Evolutionary conservation across 2,113 vertebrate genomes (phyloP), one percentile per base, ranked within the genome.

Genomic region (Forbesichthys papilliferus): DNA sequence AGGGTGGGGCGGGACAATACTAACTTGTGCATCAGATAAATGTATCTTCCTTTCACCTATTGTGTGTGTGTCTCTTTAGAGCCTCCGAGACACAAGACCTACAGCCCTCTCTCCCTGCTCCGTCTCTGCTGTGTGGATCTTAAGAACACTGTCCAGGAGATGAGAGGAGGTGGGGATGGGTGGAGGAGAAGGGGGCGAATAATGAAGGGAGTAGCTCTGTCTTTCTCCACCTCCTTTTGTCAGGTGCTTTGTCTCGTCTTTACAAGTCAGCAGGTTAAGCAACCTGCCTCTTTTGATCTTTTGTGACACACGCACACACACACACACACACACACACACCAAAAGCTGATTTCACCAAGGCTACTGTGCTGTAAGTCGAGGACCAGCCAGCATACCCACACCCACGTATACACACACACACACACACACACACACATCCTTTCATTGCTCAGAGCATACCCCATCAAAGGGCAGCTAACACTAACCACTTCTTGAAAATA

Each of bases 1-100:
- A 67, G 81, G 83, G 80, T 88, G 92, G 89, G 92, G 92, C 90
- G 91, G 78, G 77, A 69, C 10, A 79, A 86, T 85, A 84, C 77
- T 83, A 85, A 88, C 86, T 86, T 86, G 76, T 68, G 65, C 82
- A 74, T 88, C 75, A 85, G 81, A 87, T 83, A 87, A 87, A 89
- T 82, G 84, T 87, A 78, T 89, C 81, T 84, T 88, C 82, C 82
- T 74, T 66, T 82, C 75, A 73, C 78, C 70, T 86, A 88, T 89
- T 89, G 92, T 95, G 89, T 95, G 89, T 93, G 92, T 90, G 93
- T 91, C 77, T 89, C 90, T 93, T 90, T 83, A 81, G 77, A 86
- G 92, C 93, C 93, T 94, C 60, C 93, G 93, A 94, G 94, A 93
- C 92, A 89, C 7, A 46, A 42, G 57, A 68, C 53, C 53, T n/a